A percentile compares a stretch with the other conserved stretches of the same genome.
Conservation (phyloP, 2,888 invertebrate genomes). For the Siphlonurus alternatus region DNA sequence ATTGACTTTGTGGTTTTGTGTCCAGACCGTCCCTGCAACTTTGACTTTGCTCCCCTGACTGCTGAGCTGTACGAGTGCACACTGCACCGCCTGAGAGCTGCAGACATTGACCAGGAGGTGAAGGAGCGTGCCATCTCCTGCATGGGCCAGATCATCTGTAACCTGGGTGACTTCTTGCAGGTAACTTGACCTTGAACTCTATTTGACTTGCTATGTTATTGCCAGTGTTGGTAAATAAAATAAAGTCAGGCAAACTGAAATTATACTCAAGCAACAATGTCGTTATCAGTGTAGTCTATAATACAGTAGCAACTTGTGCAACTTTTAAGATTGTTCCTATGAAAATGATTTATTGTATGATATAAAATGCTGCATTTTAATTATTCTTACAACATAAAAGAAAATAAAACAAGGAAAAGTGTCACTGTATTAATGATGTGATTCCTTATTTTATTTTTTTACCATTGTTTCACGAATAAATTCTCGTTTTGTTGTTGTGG, state of each 20-base stretch:
- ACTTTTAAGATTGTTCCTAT: too few species aligned
- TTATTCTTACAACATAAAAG: too few species aligned
- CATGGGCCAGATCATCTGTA: slow-evolving; percentile 87
- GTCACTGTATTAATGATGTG: too few species aligned
- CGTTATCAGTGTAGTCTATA: too few species aligned
- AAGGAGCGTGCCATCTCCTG: slow-evolving; percentile 96
- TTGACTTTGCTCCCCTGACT: slow-evolving; percentile 55
- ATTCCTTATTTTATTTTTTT: neutral
- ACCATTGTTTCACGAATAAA: neutral
- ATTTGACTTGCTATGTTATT: neutral
- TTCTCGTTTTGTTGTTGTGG: neutral
- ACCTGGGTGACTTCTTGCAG: slow-evolving; percentile 72
- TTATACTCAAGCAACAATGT: neutral
- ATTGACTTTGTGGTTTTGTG: neutral
- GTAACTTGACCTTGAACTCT: slow-evolving; percentile 23
- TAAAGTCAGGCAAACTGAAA: neutral
- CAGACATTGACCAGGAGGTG: slow-evolving; percentile 98
- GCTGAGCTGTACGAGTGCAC: slow-evolving; percentile 57
- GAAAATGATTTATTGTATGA: too few species aligned
- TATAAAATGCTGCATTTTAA: too few species aligned
- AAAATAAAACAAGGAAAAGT: too few species aligned
- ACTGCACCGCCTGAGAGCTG: slow-evolving; percentile 68
- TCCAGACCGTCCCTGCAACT: slow-evolving; percentile 27
- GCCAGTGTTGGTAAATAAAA: neutral
- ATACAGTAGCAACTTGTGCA: too few species aligned